Evolutionary conservation across 2,888 invertebrate species (phyloP).

Genomic region (Drosophila kambysellisi): DNA sequence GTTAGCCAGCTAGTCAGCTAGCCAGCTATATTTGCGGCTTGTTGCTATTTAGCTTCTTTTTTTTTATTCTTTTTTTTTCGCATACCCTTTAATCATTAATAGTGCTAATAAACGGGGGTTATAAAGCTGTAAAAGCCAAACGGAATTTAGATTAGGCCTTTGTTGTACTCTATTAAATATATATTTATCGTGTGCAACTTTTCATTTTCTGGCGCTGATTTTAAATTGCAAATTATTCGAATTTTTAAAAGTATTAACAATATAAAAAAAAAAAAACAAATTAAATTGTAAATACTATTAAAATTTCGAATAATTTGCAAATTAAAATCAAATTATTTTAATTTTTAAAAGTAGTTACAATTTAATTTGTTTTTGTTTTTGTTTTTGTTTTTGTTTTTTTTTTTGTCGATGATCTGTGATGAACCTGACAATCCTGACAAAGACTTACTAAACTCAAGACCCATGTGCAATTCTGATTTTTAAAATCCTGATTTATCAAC

Average conservation of each 20-base stretch:
- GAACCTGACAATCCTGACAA: background rate
- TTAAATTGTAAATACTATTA: too few relatives aligned
- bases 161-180: background rate
- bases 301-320: too few relatives aligned
- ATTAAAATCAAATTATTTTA: too few relatives aligned
- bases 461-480: background rate
- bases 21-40: constrained; percentile 30
- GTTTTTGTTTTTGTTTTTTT: too few relatives aligned
- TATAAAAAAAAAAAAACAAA: too few relatives aligned
- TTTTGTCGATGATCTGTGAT: background rate
- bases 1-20: constrained; percentile 15
- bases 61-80: constrained; percentile 24
- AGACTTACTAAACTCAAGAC: background rate
- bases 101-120: background rate
- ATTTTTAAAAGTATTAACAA: too few relatives aligned
- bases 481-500: background rate
- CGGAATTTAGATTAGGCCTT: background rate
- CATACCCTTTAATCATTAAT: constrained; percentile 19
- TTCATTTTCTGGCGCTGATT: background rate
- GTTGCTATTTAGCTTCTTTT: constrained; percentile 33
- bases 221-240: background rate
- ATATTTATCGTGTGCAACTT: background rate
- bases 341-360: too few relatives aligned
- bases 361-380: too few relatives aligned
- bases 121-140: background rate